Percentiles rank a stretch among this genome's conserved stretches.
phyloP scores from a whole-genome alignment of 2,888 invertebrate genomes.

The Melieria omissa region DNA sequence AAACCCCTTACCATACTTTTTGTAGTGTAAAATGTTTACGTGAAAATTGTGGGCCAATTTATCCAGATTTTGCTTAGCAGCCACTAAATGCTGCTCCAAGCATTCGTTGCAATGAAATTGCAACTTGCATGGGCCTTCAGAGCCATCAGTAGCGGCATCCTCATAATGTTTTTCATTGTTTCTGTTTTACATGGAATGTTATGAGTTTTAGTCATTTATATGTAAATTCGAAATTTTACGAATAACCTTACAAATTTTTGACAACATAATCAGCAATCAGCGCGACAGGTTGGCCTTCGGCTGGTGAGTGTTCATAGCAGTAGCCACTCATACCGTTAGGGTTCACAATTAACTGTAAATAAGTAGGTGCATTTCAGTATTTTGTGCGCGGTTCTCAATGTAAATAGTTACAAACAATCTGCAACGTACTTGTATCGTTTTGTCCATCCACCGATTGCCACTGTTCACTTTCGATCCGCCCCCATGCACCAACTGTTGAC shows the following conservation, averaged over 20 bases:
- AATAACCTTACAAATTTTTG: conserved; percentile 74
- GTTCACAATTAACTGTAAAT: conserved; percentile 79
- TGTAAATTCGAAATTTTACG: too few species aligned
- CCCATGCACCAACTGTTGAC: conserved; percentile 84
- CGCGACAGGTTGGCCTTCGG: conserved; percentile 93
- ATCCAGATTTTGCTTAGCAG: conserved; percentile 75
- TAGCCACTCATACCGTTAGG: conserved; percentile 84
- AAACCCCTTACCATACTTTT: conserved; percentile 86
- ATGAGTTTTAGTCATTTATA: background rate
- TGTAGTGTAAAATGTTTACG: conserved; percentile 82
- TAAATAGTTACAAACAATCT: too few species aligned
- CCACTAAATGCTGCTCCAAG: conserved; percentile 71
- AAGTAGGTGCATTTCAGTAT: background rate
- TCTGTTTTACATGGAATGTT: conserved; percentile 32
- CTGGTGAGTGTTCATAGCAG: conserved; percentile 94
- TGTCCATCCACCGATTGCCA: conserved; percentile 95
- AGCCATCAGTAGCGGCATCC: conserved; percentile 57
- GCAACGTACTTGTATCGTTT: conserved; percentile 78
- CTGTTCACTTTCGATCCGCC: conserved; percentile 79
- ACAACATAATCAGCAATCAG: conserved; percentile 84
- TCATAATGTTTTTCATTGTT: conserved; percentile 45
- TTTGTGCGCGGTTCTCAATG: too few species aligned
- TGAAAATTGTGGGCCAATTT: conserved; percentile 80
- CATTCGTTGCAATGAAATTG: conserved; percentile 69
- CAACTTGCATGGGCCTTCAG: conserved; percentile 62